Evolutionary conservation across 2,113 vertebrate species (phyloP).

Genomic region (Halcyon senegalensis): DNA sequence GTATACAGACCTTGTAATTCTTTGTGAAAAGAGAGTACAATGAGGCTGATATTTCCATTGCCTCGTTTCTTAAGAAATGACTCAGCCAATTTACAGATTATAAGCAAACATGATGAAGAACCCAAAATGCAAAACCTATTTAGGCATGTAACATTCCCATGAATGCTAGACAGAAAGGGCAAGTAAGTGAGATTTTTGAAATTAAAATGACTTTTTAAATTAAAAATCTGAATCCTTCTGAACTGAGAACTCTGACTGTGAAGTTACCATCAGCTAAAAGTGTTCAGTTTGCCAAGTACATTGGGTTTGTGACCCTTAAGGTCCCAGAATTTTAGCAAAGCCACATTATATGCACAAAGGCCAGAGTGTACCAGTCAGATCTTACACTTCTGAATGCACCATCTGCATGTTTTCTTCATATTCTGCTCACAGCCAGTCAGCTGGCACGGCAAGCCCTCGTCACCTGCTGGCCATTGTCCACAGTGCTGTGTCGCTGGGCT

Average conservation of each 20-base stretch:
- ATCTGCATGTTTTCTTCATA: neutral
- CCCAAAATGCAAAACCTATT: neutral
- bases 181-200: neutral
- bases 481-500: neutral
- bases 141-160: neutral
- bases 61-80: neutral
- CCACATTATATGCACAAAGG: neutral
- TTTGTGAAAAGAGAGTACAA: constrained; percentile 3
- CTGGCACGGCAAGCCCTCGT: neutral
- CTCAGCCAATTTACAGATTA: neutral
- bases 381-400: neutral
- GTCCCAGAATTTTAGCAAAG: neutral
- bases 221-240: neutral
- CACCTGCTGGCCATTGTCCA: neutral
- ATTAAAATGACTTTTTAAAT: neutral
- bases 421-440: neutral
- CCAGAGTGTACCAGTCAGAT: neutral
- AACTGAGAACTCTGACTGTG: neutral
- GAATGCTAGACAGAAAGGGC: neutral
- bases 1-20: neutral
- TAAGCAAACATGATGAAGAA: neutral
- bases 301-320: neutral
- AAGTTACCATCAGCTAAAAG: neutral
- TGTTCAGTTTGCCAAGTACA: neutral
- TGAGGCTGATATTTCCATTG: constrained; percentile 39